These are phyloP conservation scores for Augochlorella aurata DNA, from an alignment of 2,888 invertebrate species.

Conservation along the genomic window DNA sequence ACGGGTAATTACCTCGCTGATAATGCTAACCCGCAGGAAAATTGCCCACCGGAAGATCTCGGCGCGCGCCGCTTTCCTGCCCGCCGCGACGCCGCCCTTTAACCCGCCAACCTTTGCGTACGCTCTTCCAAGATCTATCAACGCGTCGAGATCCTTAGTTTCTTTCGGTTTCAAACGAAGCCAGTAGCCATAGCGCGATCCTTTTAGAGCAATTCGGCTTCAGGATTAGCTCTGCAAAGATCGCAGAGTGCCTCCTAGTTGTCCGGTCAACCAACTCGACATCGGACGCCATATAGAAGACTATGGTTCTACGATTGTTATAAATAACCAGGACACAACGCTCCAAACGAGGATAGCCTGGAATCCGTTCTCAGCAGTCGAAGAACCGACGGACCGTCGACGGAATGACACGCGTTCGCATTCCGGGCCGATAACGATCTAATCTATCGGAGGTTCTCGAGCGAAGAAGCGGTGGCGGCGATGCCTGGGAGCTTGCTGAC, in stretches of 20 bases:
- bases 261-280: too few species aligned
- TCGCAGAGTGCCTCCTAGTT: too few species aligned
- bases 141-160: too few species aligned
- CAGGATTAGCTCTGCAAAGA: too few species aligned
- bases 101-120: constrained; percentile 28
- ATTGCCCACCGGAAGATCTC: constrained; percentile 64
- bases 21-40: constrained; percentile 66
- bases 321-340: too few species aligned
- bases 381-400: constrained; percentile 35
- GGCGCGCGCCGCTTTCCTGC: constrained; percentile 45
- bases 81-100: constrained; percentile 3
- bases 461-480: constrained; percentile 26
- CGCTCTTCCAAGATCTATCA: constrained; percentile 22
- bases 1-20: constrained; percentile 62
- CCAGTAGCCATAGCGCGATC: too few species aligned
- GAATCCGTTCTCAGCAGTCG: too few species aligned
- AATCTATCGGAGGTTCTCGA: constrained; percentile 38
- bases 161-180: too few species aligned
- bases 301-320: too few species aligned
- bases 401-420: constrained; percentile 34
- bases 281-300: too few species aligned
- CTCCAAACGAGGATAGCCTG: too few species aligned
- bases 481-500: constrained; percentile 39
- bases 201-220: too few species aligned
- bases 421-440: constrained; percentile 45